Evolutionary conservation across 2,888 invertebrate genomes (phyloP).

Genomic region (Galerucella pusilla): DNA sequence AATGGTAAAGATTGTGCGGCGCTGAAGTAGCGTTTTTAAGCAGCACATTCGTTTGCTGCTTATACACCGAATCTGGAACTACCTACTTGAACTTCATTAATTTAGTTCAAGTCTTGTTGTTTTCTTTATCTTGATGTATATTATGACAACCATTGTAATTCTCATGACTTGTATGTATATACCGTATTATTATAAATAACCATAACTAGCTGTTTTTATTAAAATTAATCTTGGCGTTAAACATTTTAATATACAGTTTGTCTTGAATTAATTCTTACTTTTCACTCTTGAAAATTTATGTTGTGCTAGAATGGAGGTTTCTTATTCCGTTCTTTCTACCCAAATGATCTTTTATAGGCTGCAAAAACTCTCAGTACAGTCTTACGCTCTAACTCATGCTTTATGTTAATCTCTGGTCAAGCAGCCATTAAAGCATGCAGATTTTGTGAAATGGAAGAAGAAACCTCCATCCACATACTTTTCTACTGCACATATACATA

Average conservation of each 20-base stretch:
- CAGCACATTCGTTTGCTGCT: conserved; percentile 50
- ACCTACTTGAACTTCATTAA: conserved; percentile 48
- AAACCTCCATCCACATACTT: too few relatives aligned
- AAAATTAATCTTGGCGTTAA: not conserved
- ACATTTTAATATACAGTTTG: not conserved
- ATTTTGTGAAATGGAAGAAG: too few relatives aligned
- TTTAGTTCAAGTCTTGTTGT: conserved; percentile 33
- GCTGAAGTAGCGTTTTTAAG: conserved; percentile 44
- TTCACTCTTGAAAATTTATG: too few relatives aligned
- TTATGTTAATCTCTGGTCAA: too few relatives aligned
- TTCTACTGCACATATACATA: too few relatives aligned
- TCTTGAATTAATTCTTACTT: not conserved
- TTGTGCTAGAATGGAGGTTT: too few relatives aligned
- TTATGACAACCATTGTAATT: conserved; percentile 2
- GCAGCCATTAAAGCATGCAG: too few relatives aligned
- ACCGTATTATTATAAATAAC: conserved; percentile 5
- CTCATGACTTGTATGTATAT: not conserved
- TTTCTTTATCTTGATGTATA: conserved; percentile 28
- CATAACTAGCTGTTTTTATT: not conserved
- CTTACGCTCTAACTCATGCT: too few relatives aligned
- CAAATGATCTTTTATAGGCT: too few relatives aligned
- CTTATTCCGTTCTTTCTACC: too few relatives aligned
- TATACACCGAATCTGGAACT: conserved; percentile 47
- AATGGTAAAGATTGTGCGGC: not conserved
- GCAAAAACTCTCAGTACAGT: too few relatives aligned